Evolutionary conservation across 2,888 invertebrate species (phyloP).

Genomic region (Malacosoma neustria): DNA sequence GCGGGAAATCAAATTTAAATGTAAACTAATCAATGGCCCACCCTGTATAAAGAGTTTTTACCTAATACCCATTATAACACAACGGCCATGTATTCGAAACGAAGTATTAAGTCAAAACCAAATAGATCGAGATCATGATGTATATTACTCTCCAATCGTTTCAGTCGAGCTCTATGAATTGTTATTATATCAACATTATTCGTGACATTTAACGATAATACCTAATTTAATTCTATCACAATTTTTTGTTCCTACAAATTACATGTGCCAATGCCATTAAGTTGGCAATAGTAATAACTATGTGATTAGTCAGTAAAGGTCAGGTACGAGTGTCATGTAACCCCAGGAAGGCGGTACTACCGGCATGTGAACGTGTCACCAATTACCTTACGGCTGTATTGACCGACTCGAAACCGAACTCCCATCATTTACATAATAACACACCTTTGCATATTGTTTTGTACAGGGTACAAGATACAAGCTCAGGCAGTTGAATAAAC

Average conservation of each 20-base stretch:
- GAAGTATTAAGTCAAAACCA: too few relatives aligned
- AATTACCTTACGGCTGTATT: conserved; percentile 61
- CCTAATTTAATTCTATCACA: not conserved
- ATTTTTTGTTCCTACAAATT: not conserved
- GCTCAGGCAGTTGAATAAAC: not conserved
- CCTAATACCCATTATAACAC: too few relatives aligned
- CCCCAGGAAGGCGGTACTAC: conserved; percentile 30
- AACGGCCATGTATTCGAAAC: too few relatives aligned
- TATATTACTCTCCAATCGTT: too few relatives aligned
- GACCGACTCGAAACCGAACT: conserved; percentile 68
- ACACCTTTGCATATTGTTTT: conserved; percentile 44
- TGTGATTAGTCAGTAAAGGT: conserved; percentile 28
- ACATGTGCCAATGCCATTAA: not conserved
- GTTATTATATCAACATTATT: not conserved
- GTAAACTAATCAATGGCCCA: too few relatives aligned
- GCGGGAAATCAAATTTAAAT: too few relatives aligned
- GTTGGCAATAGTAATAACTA: conserved; percentile 1
- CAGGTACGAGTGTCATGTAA: conserved; percentile 21
- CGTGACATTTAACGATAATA: conserved; percentile 3
- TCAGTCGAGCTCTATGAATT: not conserved
- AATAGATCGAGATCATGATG: too few relatives aligned
- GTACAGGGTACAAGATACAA: conserved; percentile 17
- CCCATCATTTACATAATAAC: conserved; percentile 74
- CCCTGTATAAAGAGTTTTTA: too few relatives aligned
- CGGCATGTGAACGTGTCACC: conserved; percentile 53